Evolutionary conservation across 2,113 vertebrate genomes (phyloP).

Genomic region (Excalfactoria chinensis): DNA sequence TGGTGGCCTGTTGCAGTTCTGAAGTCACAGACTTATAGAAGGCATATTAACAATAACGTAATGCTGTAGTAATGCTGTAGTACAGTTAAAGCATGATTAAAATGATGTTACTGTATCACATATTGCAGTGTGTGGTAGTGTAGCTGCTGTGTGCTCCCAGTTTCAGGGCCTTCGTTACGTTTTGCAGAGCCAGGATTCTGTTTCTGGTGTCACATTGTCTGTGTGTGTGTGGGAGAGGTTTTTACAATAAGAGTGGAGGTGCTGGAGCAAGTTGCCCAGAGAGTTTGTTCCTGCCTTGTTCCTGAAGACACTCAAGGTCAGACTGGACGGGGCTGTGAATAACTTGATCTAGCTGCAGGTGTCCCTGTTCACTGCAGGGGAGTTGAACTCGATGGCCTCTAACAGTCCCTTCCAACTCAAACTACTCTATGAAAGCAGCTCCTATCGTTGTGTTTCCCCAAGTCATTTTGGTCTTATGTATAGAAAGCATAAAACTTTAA

Average conservation of each 20-base stretch:
- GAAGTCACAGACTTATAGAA: too few relatives aligned
- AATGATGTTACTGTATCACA: fast-evolving
- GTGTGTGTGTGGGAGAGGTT: neutral
- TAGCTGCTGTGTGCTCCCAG: neutral
- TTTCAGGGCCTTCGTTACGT: neutral
- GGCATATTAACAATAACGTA: too few relatives aligned
- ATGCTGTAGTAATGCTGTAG: fast-evolving
- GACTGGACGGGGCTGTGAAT: too few relatives aligned
- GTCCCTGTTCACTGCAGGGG: too few relatives aligned
- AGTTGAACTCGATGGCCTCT: too few relatives aligned
- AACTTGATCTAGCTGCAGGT: too few relatives aligned
- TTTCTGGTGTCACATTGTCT: neutral
- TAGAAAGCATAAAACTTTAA: neutral
- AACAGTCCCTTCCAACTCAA: too few relatives aligned
- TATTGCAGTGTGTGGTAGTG: fast-evolving
- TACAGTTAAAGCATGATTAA: too few relatives aligned
- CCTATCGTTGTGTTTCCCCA: neutral
- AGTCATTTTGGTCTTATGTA: fast-evolving
- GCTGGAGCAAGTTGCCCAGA: too few relatives aligned
- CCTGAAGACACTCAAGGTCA: too few relatives aligned
- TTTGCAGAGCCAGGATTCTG: neutral
- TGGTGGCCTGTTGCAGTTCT: neutral
- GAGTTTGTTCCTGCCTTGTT: too few relatives aligned
- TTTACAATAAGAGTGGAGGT: too few relatives aligned
- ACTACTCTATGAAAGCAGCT: neutral